A percentile compares a stretch with the other conserved stretches of the same genome.
phyloP scores from a whole-genome alignment of 2,113 vertebrate genomes.

The Anolis sagrei region DNA sequence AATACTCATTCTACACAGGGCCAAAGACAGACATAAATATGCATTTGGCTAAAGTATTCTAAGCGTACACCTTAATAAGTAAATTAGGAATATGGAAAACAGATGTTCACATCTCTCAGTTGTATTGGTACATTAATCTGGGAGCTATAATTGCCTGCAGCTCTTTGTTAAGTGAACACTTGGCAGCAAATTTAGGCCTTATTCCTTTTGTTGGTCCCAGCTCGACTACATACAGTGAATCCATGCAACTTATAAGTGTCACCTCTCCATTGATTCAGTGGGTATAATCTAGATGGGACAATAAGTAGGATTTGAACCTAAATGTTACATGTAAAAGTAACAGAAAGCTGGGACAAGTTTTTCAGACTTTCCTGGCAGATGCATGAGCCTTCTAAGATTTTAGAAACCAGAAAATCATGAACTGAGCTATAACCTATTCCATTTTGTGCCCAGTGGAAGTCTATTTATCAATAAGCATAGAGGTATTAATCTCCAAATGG shows the following conservation, averaged over 20 bases:
- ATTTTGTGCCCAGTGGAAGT: not conserved
- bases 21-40: not conserved
- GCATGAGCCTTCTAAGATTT: not conserved
- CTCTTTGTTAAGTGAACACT: not conserved
- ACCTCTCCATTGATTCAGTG: too few species aligned
- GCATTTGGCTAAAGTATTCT: not conserved
- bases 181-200: not conserved
- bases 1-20: not conserved
- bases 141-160: not conserved
- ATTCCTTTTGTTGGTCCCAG: too few species aligned
- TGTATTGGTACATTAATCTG: not conserved
- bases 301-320: not conserved
- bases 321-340: not conserved
- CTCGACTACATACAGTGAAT: too few species aligned
- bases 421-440: not conserved
- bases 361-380: not conserved
- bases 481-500: too few species aligned
- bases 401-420: not conserved
- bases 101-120: not conserved
- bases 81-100: not conserved
- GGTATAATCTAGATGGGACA: too few species aligned
- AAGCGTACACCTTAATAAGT: not conserved
- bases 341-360: not conserved
- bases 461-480: not conserved
- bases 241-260: too few species aligned